Conservation (phyloP, 2,797 vertebrate genomes). For the Orestias chungarensis region DNA sequence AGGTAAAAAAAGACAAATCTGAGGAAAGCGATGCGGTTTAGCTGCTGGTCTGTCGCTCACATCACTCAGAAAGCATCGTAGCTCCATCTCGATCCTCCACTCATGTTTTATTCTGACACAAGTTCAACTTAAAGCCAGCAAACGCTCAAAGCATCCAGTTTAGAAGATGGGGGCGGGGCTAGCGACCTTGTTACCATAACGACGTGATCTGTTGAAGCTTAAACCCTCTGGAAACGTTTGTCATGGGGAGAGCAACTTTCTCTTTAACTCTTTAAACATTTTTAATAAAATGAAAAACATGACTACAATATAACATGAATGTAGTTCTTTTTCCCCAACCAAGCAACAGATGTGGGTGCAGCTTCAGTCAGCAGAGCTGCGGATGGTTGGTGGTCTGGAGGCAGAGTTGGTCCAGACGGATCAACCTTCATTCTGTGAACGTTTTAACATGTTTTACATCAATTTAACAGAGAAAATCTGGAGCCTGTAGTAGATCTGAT, state of each 20-base stretch:
- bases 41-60: background rate
- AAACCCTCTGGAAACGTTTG: constrained; percentile 24
- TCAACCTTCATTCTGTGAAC: background rate
- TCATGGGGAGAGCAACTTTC: constrained; percentile 3
- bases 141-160: too few species aligned
- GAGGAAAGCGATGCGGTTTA: background rate
- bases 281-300: background rate
- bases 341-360: constrained; percentile 13
- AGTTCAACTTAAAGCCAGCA: too few species aligned
- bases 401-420: constrained; percentile 1
- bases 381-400: constrained; percentile 24
- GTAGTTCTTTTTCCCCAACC: constrained; percentile 25
- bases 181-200: constrained; percentile 58
- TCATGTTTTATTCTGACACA: too few species aligned
- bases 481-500: too few species aligned
- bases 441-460: background rate
- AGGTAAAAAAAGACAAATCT: background rate
- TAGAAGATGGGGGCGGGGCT: too few species aligned
- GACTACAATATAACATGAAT: background rate
- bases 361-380: background rate
- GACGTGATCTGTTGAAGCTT: constrained; percentile 31
- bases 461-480: background rate
- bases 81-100: too few species aligned
- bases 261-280: constrained; percentile 11
- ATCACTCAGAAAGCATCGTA: too few species aligned